phyloP scores from a whole-genome alignment of 2,888 invertebrate species.

The Mythimna impura region DNA sequence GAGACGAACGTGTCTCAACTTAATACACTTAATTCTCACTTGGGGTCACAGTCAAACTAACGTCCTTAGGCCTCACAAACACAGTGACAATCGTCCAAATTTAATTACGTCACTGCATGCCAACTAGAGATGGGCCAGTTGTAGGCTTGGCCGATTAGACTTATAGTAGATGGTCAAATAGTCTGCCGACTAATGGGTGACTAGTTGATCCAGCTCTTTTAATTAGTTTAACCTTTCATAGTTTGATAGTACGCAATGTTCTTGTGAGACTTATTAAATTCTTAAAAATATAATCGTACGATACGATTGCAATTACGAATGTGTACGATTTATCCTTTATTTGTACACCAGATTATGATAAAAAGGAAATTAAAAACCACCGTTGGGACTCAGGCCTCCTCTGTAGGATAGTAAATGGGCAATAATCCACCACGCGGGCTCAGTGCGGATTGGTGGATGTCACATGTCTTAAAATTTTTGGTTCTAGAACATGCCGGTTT shows the following conservation, averaged over 20 bases:
- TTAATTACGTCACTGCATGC: conserved; percentile 83
- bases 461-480: no score
- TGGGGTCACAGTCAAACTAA: conserved; percentile 83
- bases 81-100: conserved; percentile 87
- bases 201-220: neutral
- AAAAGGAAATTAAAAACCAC: no score
- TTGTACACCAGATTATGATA: no score
- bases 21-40: conserved; percentile 86
- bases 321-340: no score
- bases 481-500: no score
- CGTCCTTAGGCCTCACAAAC: conserved; percentile 82
- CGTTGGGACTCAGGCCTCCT: no score
- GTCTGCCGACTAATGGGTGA: neutral
- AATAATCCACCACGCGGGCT: no score
- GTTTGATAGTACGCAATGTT: neutral
- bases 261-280: neutral
- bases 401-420: no score
- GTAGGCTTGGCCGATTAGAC: neutral
- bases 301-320: no score
- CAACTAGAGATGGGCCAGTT: conserved; percentile 61
- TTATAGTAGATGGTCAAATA: neutral
- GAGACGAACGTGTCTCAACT: conserved; percentile 83
- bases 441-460: no score
- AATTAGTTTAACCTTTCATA: neutral
- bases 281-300: no score